Conservation (phyloP, 2,888 invertebrate species). For the Timema podura region DNA sequence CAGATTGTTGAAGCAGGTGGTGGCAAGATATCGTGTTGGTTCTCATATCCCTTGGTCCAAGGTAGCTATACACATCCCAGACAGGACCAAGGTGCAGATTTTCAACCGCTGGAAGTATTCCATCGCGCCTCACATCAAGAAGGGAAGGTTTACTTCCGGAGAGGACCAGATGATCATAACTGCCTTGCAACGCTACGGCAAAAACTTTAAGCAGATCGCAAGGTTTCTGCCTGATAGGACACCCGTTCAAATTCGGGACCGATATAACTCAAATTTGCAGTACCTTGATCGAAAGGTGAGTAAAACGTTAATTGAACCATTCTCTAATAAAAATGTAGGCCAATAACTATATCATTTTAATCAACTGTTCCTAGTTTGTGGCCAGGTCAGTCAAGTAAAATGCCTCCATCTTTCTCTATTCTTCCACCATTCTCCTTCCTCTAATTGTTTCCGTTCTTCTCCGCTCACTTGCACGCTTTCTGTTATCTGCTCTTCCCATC, state of each 20-base stretch:
- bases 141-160: slow-evolving; percentile 59
- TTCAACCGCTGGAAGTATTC: slow-evolving; percentile 56
- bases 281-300: too few relatives aligned
- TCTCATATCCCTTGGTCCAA: slow-evolving; percentile 70
- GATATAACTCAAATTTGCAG: slow-evolving; percentile 52
- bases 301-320: too few relatives aligned
- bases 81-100: slow-evolving; percentile 61
- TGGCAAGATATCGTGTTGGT: slow-evolving; percentile 61
- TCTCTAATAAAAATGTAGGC: too few relatives aligned
- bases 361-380: too few relatives aligned
- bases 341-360: too few relatives aligned
- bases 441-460: too few relatives aligned
- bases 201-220: slow-evolving; percentile 55
- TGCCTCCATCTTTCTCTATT: too few relatives aligned
- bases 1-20: slow-evolving; percentile 55
- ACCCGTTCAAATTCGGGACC: slow-evolving; percentile 55
- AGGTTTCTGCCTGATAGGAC: slow-evolving; percentile 60
- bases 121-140: slow-evolving; percentile 48
- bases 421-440: too few relatives aligned
- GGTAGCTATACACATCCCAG: slow-evolving; percentile 59
- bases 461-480: too few relatives aligned
- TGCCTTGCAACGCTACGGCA: slow-evolving; percentile 55
- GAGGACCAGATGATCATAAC: slow-evolving; percentile 65
- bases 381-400: too few relatives aligned
- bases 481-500: too few relatives aligned